A percentile compares a stretch with the other conserved stretches of the same genome.
phyloP scores from a whole-genome alignment of 2,797 vertebrate genomes.

The Syndactyla subalaris region DNA sequence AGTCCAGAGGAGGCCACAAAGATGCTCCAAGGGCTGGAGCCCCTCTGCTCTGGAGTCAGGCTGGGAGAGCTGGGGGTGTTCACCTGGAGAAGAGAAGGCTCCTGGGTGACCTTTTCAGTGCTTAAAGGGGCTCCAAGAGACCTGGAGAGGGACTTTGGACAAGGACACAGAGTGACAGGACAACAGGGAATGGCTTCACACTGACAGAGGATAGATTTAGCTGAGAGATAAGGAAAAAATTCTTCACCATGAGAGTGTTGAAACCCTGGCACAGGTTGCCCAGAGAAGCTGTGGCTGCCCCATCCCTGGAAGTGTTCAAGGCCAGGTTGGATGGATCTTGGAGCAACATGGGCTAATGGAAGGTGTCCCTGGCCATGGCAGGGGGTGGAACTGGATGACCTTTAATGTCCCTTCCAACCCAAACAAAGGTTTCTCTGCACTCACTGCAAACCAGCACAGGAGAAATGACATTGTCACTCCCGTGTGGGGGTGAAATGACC shows the following conservation, averaged over 20 bases:
- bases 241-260: fast-evolving
- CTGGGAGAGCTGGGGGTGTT: background rate
- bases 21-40: background rate
- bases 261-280: background rate
- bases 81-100: background rate
- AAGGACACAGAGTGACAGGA: background rate
- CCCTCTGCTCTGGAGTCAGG: background rate
- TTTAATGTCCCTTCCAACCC: background rate
- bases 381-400: background rate
- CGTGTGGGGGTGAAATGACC: fast-evolving
- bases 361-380: background rate
- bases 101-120: fast-evolving
- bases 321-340: fast-evolving
- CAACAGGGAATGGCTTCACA: background rate
- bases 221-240: fast-evolving
- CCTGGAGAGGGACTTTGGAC: background rate
- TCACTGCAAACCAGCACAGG: background rate
- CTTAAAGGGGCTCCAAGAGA: background rate
- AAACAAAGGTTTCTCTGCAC: background rate
- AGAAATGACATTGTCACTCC: fast-evolving
- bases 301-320: background rate
- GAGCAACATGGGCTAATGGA: fast-evolving
- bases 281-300: background rate
- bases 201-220: fast-evolving
- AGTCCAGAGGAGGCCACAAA: fast-evolving